Base-by-base conservation (phyloP, 2,113 vertebrate species). In the Gasterosteus nipponicus region DNA sequence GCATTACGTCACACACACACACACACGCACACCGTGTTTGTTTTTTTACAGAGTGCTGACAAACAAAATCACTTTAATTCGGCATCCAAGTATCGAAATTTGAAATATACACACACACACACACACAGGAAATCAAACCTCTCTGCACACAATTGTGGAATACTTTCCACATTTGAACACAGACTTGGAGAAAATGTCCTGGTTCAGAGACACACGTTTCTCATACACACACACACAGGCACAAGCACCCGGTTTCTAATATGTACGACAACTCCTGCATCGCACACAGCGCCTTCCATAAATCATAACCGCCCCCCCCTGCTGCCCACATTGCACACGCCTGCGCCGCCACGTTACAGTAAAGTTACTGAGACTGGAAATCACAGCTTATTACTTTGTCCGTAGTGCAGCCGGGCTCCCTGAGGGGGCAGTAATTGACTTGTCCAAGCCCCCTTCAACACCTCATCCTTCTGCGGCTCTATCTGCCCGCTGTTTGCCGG, bases 341-440 rank as follows among this genome's bases (percentile, higher is more conserved):
- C 54, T 62, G 60, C 73, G 75, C 35, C n/a, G 58, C 66, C 73
- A 62, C 65, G 82, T 82, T 87, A 84, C 89, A 87, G 82, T 84
- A 80, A 75, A 87, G 70, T 75, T 66, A 83, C 77, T 22, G 68
- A 56, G 75, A 86, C 84, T 80, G 85, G 88, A 87, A 90, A 87
- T 88, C 84, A 64, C 88, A 87, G 80, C 88, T 87, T 83, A 91
- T 91, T 84, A 91, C 85, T 88, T 78, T 84, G 85, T 86, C 87
- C 87, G 86, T 79, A 75, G 82, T 87, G 84, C 73, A 79, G 89
- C 76, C 46, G 33, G 76, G 76, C 88, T 82, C 88, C 89, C 82
- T 58, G 88, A 81, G 89, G 89, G 78, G 79, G 83, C 85, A 77
- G 88, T 91, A 90, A 91, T 91, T 91, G 86, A 90, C 91, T 90